phyloP scores from a whole-genome alignment of 1,140 invertebrate species.

The Bombyx mandarina region DNA sequence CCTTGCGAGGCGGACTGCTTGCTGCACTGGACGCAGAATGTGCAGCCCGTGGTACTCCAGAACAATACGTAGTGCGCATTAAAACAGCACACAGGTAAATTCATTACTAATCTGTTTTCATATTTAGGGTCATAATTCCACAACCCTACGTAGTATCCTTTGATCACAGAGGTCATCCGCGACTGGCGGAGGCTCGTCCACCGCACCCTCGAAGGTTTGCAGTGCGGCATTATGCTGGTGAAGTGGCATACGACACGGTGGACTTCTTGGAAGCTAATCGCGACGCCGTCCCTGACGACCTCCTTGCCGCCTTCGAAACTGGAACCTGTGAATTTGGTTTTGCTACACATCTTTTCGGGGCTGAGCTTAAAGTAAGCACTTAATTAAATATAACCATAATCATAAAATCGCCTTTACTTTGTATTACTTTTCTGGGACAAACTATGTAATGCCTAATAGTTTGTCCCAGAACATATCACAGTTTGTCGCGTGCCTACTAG shows the following conservation, averaged over 20 bases:
- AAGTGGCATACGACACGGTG: slow-evolving; percentile 90
- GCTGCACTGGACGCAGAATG: slow-evolving; percentile 96
- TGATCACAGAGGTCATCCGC: slow-evolving; percentile 72
- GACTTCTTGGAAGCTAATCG: slow-evolving; percentile 94
- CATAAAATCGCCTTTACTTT: too few relatives aligned
- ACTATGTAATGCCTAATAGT: too few relatives aligned
- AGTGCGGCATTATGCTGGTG: slow-evolving; percentile 93
- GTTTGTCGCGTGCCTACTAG: too few relatives aligned
- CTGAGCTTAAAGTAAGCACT: slow-evolving; percentile 80
- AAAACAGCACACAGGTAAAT: slow-evolving; percentile 74
- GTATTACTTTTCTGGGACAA: too few relatives aligned
- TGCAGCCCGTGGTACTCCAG: slow-evolving; percentile 86
- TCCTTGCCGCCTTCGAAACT: slow-evolving; percentile 94
- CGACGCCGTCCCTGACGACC: slow-evolving; percentile 91
- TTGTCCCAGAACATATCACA: too few relatives aligned
- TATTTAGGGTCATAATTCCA: too few relatives aligned
- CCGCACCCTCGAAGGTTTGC: slow-evolving; percentile 87
- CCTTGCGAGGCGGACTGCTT: slow-evolving; percentile 89
- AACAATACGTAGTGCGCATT: slow-evolving; percentile 90
- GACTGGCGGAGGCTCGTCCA: slow-evolving; percentile 81
- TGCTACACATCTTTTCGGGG: slow-evolving; percentile 93
- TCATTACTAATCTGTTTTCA: too few relatives aligned
- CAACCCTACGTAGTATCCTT: too few relatives aligned
- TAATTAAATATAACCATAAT: too few relatives aligned
- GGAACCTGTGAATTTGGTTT: slow-evolving; percentile 95